Conservation (phyloP, 2,797 vertebrate genomes). For the Petrocephalus sullivani region DNA sequence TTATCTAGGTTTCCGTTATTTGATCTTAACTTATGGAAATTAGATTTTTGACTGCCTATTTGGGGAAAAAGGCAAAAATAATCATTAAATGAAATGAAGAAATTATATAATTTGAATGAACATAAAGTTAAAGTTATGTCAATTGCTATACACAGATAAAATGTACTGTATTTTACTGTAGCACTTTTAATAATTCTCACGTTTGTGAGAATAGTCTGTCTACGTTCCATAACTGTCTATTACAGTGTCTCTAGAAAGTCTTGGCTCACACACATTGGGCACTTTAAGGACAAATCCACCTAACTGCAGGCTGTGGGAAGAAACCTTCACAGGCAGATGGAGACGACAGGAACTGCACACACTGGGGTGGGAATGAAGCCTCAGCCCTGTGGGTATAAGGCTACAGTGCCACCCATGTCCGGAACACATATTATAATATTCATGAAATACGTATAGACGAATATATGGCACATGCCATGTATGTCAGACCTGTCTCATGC, state of each 20-base stretch:
- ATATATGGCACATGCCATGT: background rate
- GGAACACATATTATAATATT: background rate
- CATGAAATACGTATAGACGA: background rate
- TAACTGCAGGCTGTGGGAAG: background rate
- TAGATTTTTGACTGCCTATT: background rate
- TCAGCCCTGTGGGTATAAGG: too few species aligned
- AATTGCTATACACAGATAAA: background rate
- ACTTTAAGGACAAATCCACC: background rate
- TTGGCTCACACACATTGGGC: too few species aligned
- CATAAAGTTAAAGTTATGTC: background rate
- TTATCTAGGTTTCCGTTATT: background rate
- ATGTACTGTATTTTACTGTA: background rate
- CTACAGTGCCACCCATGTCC: background rate
- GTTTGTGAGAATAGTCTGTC: background rate
- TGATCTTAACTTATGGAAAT: background rate
- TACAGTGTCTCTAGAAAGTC: background rate
- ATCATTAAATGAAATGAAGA: background rate
- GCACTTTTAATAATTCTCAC: background rate
- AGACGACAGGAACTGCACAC: too few species aligned
- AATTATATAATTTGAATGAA: background rate
- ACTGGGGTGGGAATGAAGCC: background rate
- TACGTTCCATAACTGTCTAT: background rate
- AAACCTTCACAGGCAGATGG: too few species aligned
- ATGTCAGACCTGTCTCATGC: background rate
- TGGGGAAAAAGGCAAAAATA: background rate